Evolutionary conservation across 2,113 vertebrate genomes (phyloP).

Genomic region (Lamprologus ornatipinnis): DNA sequence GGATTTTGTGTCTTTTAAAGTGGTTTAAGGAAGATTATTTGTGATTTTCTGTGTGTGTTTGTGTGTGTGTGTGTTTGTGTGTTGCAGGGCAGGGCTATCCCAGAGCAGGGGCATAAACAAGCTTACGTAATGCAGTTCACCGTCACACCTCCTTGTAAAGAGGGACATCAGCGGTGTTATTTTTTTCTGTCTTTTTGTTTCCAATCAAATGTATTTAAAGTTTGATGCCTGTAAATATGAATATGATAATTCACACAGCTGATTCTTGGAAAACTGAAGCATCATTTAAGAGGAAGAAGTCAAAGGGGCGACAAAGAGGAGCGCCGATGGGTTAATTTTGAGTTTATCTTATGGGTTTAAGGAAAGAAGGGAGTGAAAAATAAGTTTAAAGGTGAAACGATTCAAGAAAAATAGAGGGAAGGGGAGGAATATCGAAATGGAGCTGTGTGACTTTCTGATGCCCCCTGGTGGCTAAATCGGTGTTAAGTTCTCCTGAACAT

Average conservation of each 20-base stretch:
- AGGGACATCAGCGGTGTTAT: neutral
- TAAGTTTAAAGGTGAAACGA: neutral
- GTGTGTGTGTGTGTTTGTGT: neutral
- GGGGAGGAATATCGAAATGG: neutral
- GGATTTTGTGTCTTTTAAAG: neutral
- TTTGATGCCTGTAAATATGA: neutral
- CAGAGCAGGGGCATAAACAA: conserved; percentile 64
- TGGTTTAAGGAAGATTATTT: neutral
- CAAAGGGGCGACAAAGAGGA: neutral
- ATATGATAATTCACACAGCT: neutral
- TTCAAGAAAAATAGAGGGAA: neutral
- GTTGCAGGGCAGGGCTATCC: conserved; percentile 64
- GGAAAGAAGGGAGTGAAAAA: neutral
- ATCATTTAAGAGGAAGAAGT: neutral
- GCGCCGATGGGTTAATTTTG: neutral
- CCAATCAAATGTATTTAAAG: neutral
- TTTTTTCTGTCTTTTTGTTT: neutral
- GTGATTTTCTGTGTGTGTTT: neutral
- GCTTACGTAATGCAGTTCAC: conserved; percentile 60
- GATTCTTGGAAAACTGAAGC: neutral
- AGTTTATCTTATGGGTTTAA: neutral
- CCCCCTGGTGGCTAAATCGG: neutral
- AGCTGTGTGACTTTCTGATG: neutral
- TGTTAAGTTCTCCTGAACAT: accelerated
- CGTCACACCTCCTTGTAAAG: conserved; percentile 59